A percentile compares a stretch with the other conserved stretches of the same genome.
These are phyloP conservation scores for Phaonia tiefii DNA, from an alignment of 2,888 invertebrate genomes.

Conservation along the genomic window DNA sequence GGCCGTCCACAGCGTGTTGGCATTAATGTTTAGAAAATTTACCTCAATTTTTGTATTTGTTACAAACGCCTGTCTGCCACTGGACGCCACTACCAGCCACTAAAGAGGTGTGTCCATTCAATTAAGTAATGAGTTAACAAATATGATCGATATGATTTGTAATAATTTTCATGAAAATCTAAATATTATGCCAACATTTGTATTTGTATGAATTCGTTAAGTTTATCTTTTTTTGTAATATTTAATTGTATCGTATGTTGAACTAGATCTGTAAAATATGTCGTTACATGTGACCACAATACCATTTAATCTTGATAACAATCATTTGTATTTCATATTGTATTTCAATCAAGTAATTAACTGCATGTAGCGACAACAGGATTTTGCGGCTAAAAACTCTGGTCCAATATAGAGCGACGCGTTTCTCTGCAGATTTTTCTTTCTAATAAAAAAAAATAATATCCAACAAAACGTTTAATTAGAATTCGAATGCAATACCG, in stretches of 20 bases:
- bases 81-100: conserved; percentile 4
- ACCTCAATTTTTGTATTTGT: background rate
- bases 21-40: background rate
- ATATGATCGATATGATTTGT: conserved; percentile 61
- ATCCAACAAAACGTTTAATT: too few species aligned
- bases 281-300: too few species aligned
- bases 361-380: too few species aligned
- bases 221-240: background rate
- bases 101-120: conserved; percentile 64
- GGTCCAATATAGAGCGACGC: too few species aligned
- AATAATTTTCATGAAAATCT: conserved; percentile 37
- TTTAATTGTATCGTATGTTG: conserved; percentile 19
- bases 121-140: conserved; percentile 66
- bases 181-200: background rate
- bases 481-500: too few species aligned
- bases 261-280: conserved; percentile 7
- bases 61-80: too few species aligned
- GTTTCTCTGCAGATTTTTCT: too few species aligned
- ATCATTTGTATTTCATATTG: too few species aligned
- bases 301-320: too few species aligned
- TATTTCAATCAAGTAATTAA: too few species aligned
- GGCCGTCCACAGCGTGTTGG: background rate
- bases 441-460: too few species aligned
- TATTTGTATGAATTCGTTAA: background rate
- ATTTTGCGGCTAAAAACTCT: too few species aligned